Evolutionary conservation across 2,797 vertebrate genomes (phyloP), one percentile per base, ranked within the genome.

Genomic region (Leptatherina wallacei): DNA sequence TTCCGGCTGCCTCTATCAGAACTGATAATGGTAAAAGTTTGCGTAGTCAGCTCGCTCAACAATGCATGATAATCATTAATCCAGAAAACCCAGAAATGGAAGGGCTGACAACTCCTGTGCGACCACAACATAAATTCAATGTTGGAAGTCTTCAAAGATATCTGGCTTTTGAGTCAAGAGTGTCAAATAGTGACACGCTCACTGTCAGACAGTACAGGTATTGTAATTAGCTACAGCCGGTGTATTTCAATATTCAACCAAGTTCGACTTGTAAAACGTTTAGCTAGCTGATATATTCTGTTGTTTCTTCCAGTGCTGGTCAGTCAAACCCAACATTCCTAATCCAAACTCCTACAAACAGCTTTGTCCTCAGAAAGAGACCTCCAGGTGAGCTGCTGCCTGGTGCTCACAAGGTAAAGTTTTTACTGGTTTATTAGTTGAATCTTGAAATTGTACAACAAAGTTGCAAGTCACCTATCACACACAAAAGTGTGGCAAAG

Each of bases 321-420:
- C 96, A 98, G 74, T 99, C 97, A 65, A 98, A 99, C 77, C 97
- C 97, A 67, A 99, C 97, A 1, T 99, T 97, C 88, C 90, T 95
- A 22, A 91, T 98, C 68, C 90, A 95, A 78, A 96, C 96, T 11
- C 89, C 93, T 6, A 73, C 77, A 18, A 83, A 80, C 40, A 87
- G 88, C 12, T 98, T 94, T 69, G 96, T 99, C 16, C 95, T 99
- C 42, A 95, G 96, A 80, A 99, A 99, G 93, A 96, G 96, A 71
- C 97, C 98, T 1, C 94, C 96, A 8, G 97, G 97, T 1, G 86
- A 90, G 22, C 94, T 99, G 70, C 94, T 99, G 33, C 96, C 96
- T 33, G 91, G 94, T 61, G 97, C 97, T 52, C 97, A 99, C 82
- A 94, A 94, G 94, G 97, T 96, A 65, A 88, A 29, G 12, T 22